Evolutionary conservation across 2,888 invertebrate species (phyloP), one percentile per base, ranked within the genome.

Genomic region (Eutolmus rufibarbis): DNA sequence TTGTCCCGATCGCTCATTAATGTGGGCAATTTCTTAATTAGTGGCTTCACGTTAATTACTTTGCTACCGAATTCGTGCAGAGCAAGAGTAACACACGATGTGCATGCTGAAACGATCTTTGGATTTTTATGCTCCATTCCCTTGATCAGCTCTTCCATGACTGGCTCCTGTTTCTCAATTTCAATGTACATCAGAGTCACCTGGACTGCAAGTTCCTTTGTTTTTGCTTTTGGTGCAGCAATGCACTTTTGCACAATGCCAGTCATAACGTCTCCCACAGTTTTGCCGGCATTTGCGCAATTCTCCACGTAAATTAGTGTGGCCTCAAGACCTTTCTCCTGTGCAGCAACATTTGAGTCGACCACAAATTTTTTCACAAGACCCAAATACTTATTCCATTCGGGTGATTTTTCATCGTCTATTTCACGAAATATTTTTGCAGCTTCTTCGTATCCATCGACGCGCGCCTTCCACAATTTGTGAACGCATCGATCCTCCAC

Each of bases 121-220:
- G 99, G 99, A 92, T 98, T 98, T 92, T 99, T 99, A 90, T 97
- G 97, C 76, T 97, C 97, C 93, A 98, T 96, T 51, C 99, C 99
- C 93, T 98, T 98, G 28, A 98, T 93, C 1, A 99, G 93, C 92
- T 98, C 98, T 89, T 99, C 99, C 90, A 96, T 94, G 0, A 98
- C 97, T 14, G 95, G 93, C 89, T 99, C 99, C 88, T 97, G 96
- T 91, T 98, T 98, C 91, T 99, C 99, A 90, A 98, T 97, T 94
- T 99, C 99, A 89, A 99, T 94, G 92, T 97, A 98, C 97, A 98
- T 97, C 88, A 99, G 93, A 5, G 96, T 95, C 88, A 99, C 95
- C 93, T 98, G 98, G 87, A 96, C 94, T 0, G 98, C 97, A 78
- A 98, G 94, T 89, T 99, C 99, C 92, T 97, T 97, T 9, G 98